phyloP scores from a whole-genome alignment of 2,113 vertebrate species.

The Peromyscus maniculatus region DNA sequence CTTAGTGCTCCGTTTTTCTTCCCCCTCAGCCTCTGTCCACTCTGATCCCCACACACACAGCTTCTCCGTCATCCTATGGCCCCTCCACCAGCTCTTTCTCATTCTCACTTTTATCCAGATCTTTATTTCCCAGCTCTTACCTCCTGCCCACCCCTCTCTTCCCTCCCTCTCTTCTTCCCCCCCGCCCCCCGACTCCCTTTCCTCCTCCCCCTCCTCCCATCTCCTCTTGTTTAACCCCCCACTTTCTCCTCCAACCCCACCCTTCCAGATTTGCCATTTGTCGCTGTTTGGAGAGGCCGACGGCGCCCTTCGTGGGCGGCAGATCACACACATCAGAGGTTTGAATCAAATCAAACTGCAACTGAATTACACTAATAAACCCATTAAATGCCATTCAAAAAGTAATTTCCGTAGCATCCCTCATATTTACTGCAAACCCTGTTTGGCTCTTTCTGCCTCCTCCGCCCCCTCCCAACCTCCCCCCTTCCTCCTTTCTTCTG shows the following conservation, averaged over 20 bases:
- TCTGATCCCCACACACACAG: neutral
- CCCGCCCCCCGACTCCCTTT: neutral
- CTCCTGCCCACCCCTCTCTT: neutral
- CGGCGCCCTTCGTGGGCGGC: constrained; percentile 53
- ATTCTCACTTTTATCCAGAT: neutral
- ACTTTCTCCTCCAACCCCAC: too few relatives aligned
- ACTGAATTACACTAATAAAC: constrained; percentile 77
- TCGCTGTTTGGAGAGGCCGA: neutral
- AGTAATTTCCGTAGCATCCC: constrained; percentile 58
- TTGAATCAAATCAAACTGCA: constrained; percentile 76
- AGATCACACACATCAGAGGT: constrained; percentile 67
- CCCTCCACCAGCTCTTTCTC: neutral
- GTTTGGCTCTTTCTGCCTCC: neutral
- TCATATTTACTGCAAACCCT: constrained; percentile 1
- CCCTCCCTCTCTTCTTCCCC: neutral
- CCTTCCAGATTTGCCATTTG: neutral
- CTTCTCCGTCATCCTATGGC: neutral
- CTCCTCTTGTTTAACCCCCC: neutral
- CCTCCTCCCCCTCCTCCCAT: rapidly evolving
- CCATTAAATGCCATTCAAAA: constrained; percentile 75
- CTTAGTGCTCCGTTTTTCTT: neutral
- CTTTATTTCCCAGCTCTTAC: neutral
- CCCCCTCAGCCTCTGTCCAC: neutral
- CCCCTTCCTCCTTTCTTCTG: neutral
- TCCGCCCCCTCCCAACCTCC: neutral